A percentile compares a stretch with the other conserved stretches of the same genome.
These are phyloP conservation scores for Pecten maximus DNA, from an alignment of 2,888 invertebrate genomes.

Conservation along the genomic window DNA sequence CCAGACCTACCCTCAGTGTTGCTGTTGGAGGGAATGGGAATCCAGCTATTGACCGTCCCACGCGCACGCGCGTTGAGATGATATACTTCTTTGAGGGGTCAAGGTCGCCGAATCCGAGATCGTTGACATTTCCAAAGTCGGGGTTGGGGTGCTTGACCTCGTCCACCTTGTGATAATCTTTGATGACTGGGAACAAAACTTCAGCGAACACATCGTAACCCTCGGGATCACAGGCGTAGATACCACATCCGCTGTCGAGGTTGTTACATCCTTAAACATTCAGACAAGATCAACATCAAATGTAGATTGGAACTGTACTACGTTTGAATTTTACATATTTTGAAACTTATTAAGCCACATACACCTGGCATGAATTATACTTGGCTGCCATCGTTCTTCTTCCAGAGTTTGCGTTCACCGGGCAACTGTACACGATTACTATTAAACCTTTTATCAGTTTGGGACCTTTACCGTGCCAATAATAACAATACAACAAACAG, in stretches of 20 bases:
- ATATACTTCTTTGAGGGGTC: constrained; percentile 92
- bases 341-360: too few species aligned
- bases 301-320: too few species aligned
- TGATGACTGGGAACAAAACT: constrained; percentile 82
- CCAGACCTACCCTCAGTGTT: constrained; percentile 83
- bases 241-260: constrained; percentile 91
- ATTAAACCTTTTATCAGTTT: too few species aligned
- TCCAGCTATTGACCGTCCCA: constrained; percentile 75
- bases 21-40: constrained; percentile 88
- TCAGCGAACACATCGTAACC: constrained; percentile 72
- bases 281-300: too few species aligned
- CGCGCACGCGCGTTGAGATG: constrained; percentile 82
- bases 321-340: too few species aligned
- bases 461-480: too few species aligned
- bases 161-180: constrained; percentile 75
- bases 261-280: constrained; percentile 91
- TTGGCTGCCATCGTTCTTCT: too few species aligned
- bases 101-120: constrained; percentile 90
- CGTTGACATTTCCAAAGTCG: constrained; percentile 92
- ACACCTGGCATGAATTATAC: too few species aligned
- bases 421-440: too few species aligned
- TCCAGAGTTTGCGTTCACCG: too few species aligned
- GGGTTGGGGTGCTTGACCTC: constrained; percentile 89
- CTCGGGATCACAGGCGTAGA: constrained; percentile 75
- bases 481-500: too few species aligned